Evolutionary conservation across 2,113 vertebrate species (phyloP), one percentile per base, ranked within the genome.

Genomic region (Melanerpes formicivorus): DNA sequence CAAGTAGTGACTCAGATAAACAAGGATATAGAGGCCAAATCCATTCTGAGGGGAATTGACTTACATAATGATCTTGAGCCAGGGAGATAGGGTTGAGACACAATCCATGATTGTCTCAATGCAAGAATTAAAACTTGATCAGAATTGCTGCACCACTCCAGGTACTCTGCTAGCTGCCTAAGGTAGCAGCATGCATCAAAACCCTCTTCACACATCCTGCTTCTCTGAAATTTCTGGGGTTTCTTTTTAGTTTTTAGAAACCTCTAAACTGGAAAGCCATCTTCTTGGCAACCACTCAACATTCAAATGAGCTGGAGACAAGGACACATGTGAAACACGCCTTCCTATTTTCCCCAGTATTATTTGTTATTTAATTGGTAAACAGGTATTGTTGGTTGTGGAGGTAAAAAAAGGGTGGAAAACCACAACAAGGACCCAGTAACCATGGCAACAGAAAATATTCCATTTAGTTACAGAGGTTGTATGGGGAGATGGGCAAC

Each of bases 221-320:
- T 83, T 50, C 56, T 79, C 62, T 50, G 58, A 94, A 90, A 76
- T 92, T 23, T 74, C 60, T 32, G 27, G 67, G 32, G n/a, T 44
- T 87, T 80, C n/a, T 88, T 96, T 69, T 67, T 85, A 90, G 23
- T 73, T 90, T 64, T 80, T 90, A 84, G 65, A 90, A 96, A 90
- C 15, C 32, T 95, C 56, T 87, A 84, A 70, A 93, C 40, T 81
- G 84, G 55, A 83, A 93, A 87, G 34, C 74, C 15, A 25, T 92
- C 52, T 77, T 78, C 59, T 84, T 81, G 34, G 58, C 78, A 79
- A 75, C 25, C 54, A 50, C 10, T 89, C 69, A 80, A 44, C 69
- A 85, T 95, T 96, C 60, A 93, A 73, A 91, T 87, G 82, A 85
- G 15, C 52, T 46, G 21, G 16, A 87, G 73, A 80, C 46, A 26